A percentile compares a stretch with the other conserved stretches of the same genome.
These are phyloP conservation scores for Muscidifurax raptorellus DNA, from an alignment of 1,140 invertebrate genomes.

Conservation along the genomic window DNA sequence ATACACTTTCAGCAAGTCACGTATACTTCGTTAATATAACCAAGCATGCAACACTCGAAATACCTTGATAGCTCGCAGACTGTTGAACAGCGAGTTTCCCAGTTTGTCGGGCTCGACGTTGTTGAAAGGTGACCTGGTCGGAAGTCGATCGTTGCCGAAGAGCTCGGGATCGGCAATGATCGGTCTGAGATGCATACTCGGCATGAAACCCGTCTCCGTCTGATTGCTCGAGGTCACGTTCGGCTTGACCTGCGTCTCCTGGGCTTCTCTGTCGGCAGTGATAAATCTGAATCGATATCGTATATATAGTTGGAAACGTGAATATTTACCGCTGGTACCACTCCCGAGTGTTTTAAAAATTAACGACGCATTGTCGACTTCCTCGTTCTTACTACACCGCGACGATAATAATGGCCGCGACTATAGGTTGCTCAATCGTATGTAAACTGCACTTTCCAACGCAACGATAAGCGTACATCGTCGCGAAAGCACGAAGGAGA, in stretches of 20 bases:
- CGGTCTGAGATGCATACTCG: constrained; percentile 63
- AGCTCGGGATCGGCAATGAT: constrained; percentile 53
- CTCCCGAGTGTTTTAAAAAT: too few species aligned
- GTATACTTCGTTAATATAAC: too few species aligned
- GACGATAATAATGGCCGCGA: too few species aligned
- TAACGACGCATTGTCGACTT: too few species aligned
- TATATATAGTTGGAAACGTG: too few species aligned
- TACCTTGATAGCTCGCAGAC: constrained; percentile 28
- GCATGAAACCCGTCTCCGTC: constrained; percentile 55
- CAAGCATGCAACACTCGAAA: too few species aligned
- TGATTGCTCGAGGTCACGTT: constrained; percentile 11
- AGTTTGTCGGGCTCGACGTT: constrained; percentile 56
- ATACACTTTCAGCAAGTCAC: not conserved
- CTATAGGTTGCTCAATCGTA: not conserved
- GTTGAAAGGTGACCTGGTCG: constrained; percentile 56
- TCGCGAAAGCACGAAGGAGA: too few species aligned
- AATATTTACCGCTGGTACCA: too few species aligned
- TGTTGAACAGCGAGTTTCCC: constrained; percentile 52
- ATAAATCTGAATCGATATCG: not conserved
- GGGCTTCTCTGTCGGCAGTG: not conserved
- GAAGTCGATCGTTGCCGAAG: constrained; percentile 31
- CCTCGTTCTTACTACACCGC: too few species aligned
- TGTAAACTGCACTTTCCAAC: too few species aligned
- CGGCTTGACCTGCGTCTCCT: not conserved
- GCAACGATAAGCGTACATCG: too few species aligned